Evolutionary conservation across 2,113 vertebrate genomes (phyloP).

Genomic region (Psophia crepitans): DNA sequence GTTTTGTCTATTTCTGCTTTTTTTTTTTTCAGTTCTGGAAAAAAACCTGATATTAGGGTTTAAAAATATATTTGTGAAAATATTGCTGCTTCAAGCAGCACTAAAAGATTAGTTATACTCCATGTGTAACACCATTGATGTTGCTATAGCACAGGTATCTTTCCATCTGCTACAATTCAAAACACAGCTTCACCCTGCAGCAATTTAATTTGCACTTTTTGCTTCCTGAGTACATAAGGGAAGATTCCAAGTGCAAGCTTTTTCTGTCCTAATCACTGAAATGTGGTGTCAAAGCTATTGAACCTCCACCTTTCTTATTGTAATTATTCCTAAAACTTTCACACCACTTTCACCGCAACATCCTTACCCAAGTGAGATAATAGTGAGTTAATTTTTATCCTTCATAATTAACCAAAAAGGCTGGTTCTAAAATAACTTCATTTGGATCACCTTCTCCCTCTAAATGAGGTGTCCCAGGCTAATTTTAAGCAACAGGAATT

Average conservation of each 20-base stretch:
- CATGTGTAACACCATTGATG: neutral
- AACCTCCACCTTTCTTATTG: neutral
- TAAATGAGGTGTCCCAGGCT: neutral
- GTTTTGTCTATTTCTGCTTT: neutral
- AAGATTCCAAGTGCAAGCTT: neutral
- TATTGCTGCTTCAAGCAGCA: neutral
- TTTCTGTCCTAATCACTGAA: neutral
- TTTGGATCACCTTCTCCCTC: neutral
- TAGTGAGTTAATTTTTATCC: neutral
- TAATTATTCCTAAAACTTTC: neutral
- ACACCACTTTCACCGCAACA: neutral
- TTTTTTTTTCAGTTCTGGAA: neutral
- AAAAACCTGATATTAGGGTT: neutral
- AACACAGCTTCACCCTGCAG: neutral
- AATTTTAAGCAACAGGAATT: neutral
- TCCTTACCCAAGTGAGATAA: neutral
- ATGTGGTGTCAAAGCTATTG: neutral
- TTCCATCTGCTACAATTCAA: neutral
- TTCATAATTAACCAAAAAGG: neutral
- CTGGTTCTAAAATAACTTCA: neutral
- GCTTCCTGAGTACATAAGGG: neutral
- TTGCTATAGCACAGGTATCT: neutral
- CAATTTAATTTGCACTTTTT: neutral
- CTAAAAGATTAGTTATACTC: neutral
- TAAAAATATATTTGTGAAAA: neutral